A percentile compares a stretch with the other conserved stretches of the same genome.
These are phyloP conservation scores for Octomys mimax DNA, from an alignment of 2,797 vertebrate species.

Conservation along the genomic window DNA sequence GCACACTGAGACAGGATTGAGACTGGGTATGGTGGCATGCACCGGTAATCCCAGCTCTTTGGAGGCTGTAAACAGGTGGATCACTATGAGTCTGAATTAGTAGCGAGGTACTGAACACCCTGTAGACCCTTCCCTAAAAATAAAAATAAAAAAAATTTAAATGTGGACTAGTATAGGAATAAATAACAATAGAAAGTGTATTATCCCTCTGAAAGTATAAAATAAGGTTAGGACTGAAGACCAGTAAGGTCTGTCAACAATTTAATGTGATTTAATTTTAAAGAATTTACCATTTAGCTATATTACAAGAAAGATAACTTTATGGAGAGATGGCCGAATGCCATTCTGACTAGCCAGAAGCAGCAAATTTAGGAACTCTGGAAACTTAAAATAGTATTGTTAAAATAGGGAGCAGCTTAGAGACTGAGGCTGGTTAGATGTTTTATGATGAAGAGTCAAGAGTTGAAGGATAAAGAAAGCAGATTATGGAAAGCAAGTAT, in stretches of 20 bases:
- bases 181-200: too few species aligned
- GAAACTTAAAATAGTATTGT: constrained; percentile 22
- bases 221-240: not conserved
- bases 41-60: too few species aligned
- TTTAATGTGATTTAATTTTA: constrained; percentile 14
- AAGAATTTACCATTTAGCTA: constrained; percentile 21
- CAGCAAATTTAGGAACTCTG: not conserved
- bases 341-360: not conserved
- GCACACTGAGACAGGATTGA: too few species aligned
- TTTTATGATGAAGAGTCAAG: not conserved
- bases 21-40: too few species aligned
- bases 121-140: too few species aligned
- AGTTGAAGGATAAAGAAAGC: constrained; percentile 1
- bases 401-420: not conserved
- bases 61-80: too few species aligned
- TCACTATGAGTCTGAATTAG: too few species aligned
- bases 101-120: too few species aligned
- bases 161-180: too few species aligned
- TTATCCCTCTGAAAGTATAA: not conserved
- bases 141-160: too few species aligned
- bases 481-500: not conserved
- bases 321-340: not conserved
- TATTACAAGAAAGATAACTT: constrained; percentile 1
- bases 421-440: not conserved
- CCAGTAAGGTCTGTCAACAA: not conserved